Evolutionary conservation across 2,797 vertebrate species (phyloP).

Genomic region (Peromyscus nudipes): DNA sequence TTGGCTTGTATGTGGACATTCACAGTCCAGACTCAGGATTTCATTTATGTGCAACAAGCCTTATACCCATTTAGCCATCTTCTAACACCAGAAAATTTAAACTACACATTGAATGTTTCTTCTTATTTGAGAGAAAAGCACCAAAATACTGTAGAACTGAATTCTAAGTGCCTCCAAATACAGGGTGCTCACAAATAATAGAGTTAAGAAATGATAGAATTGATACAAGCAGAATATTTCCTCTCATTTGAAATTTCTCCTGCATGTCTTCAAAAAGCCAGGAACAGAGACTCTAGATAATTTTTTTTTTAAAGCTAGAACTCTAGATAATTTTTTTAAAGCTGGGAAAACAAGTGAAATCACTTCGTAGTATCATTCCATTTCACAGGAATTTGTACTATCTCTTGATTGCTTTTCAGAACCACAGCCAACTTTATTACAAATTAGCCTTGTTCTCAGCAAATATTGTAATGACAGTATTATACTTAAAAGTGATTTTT

Average conservation of each 20-base stretch:
- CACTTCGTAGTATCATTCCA: not conserved
- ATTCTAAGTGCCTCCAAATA: not conserved
- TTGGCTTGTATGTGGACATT: not conserved
- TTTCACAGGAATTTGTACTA: slow-evolving; percentile 15
- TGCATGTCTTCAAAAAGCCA: not conserved
- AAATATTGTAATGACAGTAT: slow-evolving; percentile 67
- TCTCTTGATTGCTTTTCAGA: slow-evolving; percentile 62
- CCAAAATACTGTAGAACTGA: not conserved
- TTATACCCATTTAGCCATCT: no score
- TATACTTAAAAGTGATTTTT: slow-evolving; percentile 65
- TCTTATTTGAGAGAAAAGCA: not conserved
- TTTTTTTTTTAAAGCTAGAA: not conserved
- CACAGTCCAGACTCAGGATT: not conserved
- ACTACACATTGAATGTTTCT: not conserved
- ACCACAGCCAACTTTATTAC: slow-evolving; percentile 39
- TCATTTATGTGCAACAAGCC: not conserved
- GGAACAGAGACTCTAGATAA: not conserved
- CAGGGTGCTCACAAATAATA: not conserved
- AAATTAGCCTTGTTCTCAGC: slow-evolving; percentile 53
- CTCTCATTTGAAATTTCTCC: slow-evolving; percentile 5
- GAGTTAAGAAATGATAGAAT: not conserved
- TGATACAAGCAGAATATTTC: not conserved
- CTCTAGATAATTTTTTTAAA: not conserved
- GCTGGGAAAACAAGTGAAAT: not conserved
- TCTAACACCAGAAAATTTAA: not conserved